Percentiles rank a stretch among this genome's conserved stretches.
phyloP scores from a whole-genome alignment of 1,140 invertebrate species.

The Trachymyrmex cornetzi region DNA sequence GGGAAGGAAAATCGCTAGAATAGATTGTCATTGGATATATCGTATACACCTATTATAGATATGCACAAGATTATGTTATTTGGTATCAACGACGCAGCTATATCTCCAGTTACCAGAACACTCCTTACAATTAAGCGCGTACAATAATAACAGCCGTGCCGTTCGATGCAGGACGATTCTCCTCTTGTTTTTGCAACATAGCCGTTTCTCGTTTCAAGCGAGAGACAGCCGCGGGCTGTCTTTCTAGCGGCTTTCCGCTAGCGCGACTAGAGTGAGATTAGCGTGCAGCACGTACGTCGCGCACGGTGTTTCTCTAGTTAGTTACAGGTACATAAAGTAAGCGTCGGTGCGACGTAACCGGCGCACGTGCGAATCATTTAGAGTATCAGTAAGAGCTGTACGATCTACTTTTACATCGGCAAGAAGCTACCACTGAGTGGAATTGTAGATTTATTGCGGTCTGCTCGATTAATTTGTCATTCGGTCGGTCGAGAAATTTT shows the following conservation, averaged over 20 bases:
- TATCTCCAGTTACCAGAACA: constrained; percentile 40
- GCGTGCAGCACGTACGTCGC: constrained; percentile 34
- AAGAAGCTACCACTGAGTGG: neutral
- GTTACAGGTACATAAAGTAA: constrained; percentile 42
- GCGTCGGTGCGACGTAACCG: constrained; percentile 13
- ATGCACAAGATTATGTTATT: constrained; percentile 32
- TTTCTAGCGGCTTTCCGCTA: constrained; percentile 33
- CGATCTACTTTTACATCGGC: constrained; percentile 19
- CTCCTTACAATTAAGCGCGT: constrained; percentile 51
- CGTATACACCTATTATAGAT: constrained; percentile 31
- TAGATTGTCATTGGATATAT: neutral
- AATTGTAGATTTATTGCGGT: constrained; percentile 20
- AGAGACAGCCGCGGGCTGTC: constrained; percentile 49
- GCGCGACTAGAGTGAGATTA: constrained; percentile 42
- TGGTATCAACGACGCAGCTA: constrained; percentile 6
- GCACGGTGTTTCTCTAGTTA: constrained; percentile 30
- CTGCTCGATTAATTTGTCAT: constrained; percentile 12
- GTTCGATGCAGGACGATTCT: constrained; percentile 37
- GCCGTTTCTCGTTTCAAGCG: constrained; percentile 41
- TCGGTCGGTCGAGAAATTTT: neutral
- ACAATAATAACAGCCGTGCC: constrained; percentile 33
- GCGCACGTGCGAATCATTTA: constrained; percentile 38
- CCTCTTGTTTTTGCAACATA: constrained; percentile 41
- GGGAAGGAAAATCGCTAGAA: neutral
- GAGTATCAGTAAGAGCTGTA: constrained; percentile 14